Conservation (phyloP, 2,113 vertebrate species). For the Catharus minimus region DNA sequence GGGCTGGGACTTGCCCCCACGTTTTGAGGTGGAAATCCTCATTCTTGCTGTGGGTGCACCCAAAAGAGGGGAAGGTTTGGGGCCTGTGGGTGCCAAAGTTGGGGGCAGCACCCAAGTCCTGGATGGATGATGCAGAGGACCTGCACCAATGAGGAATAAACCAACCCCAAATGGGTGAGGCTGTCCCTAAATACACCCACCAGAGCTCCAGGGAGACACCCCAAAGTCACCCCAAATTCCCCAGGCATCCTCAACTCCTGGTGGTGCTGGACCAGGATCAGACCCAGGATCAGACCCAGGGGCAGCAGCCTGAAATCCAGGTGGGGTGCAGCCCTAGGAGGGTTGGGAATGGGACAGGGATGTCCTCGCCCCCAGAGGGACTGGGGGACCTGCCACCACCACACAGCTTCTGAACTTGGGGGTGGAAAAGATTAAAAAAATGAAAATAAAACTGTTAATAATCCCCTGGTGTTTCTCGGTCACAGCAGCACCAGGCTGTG, state of each 20-base stretch:
- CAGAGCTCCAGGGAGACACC: rapidly evolving
- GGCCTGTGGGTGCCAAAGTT: background rate
- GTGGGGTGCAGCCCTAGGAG: background rate
- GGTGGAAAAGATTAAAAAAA: rapidly evolving
- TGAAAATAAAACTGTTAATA: background rate
- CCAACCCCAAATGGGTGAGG: background rate
- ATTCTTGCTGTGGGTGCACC: background rate
- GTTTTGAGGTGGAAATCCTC: background rate
- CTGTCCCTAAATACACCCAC: background rate
- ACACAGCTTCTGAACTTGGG: background rate
- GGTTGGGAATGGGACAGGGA: background rate
- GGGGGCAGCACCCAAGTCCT: background rate
- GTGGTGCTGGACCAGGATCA: background rate
- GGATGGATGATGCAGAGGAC: background rate
- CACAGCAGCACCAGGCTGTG: background rate
- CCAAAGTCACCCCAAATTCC: background rate
- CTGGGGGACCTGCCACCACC: background rate
- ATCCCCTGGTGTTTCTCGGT: background rate
- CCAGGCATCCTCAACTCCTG: rapidly evolving
- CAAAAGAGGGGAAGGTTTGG: background rate
- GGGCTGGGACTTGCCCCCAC: background rate
- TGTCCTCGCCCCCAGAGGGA: rapidly evolving
- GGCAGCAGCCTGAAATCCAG: background rate
- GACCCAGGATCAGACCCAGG: background rate
- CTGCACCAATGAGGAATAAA: rapidly evolving